Evolutionary conservation across 1,140 invertebrate species (phyloP), one percentile per base, ranked within the genome.

Genomic region (Bilobella aurantiaca): DNA sequence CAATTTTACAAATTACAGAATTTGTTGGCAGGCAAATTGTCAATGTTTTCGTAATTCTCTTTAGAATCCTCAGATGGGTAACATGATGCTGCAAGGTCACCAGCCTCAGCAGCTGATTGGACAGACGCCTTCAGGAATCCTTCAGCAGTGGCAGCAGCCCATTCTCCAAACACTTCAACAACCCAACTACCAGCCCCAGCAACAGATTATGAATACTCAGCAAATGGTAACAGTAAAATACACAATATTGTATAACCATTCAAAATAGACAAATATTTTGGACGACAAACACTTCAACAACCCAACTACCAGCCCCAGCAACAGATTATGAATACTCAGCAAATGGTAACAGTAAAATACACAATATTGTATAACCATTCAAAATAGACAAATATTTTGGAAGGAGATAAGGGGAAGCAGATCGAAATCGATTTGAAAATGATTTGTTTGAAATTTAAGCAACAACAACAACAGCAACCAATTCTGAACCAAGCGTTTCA

Each of bases 81-180:
- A 56, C 49, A 62, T 67, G 60, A 56, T 67, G n/a, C 56, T 58
- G 5, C 67, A 60, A 61, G 31, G 57, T n/a, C 67, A 68, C 34
- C 62, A 61, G 62, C 58, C 59, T 56, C 46, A 42, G n/a, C n/a
- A n/a, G 25, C 63, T 65, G 64, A 65, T 69, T 30, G 32, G 46
- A 3, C 63, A 70, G 46, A 57, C 58, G n/a, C 59, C 64, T 16
- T 53, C 49, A 12, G 65, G 65, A 16, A 62, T 70, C 32, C 62
- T 70, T 46, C 60, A 62, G 21, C 65, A 64, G 25, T n/a, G 42
- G 32, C 66, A 68, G 32, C 66, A 68, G 32, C 61, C 60, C 23
- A 59, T 71, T 49, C 62, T 71, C 31, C 69, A 71, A 58, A 59
- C 46, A 46, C 23, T 68, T 29, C 66, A 58, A 46, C 63, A 64